Evolutionary conservation across 2,797 vertebrate species (phyloP), one percentile per base, ranked within the genome.

Genomic region (Fistularia commersonii): DNA sequence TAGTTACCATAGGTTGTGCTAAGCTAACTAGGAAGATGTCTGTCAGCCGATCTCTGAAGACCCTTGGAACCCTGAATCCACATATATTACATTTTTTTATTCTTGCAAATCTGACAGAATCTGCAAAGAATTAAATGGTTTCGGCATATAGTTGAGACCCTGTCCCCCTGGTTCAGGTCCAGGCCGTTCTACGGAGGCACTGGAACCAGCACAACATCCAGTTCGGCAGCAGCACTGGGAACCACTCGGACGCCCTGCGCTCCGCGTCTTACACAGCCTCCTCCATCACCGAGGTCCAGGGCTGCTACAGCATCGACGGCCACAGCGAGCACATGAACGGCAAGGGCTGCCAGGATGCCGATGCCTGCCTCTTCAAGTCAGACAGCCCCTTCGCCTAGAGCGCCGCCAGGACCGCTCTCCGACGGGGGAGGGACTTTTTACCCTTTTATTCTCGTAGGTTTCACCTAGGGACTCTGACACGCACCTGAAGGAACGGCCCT

Each of bases 191-290:
- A 72, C 85, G 93, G 72, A 87, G 97, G 51, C 93, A 99, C 76
- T 99, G 95, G 95, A 96, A 95, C 76, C 96, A 98, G 83, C 95
- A 97, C 67, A 85, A 89, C 38, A 93, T 97, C 66, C 96, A 98
- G 70, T 97, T 97, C 40, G 93, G 95, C 61, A 94, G 91, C 87
- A 92, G 93, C 54, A 88, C 96, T 47, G 87, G 84, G 32, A 80
- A 91, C 66, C 95, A 98, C 77, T 91, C 94, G 0, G 96, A 98
- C 0, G 93, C 92, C 3, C 76, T 93, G 54, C 95, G 97, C 48
- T 92, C 91, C 0, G 86, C 91, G 31, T 92, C 89, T 64, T 91
- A 88, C 80, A 89, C 90, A 0, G 83, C 88, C 0, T 88, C 91
- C 11, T 92, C 93, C 11, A 92, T 94, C 85, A 95, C 93, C 0